Percentiles rank a stretch among this genome's conserved stretches.
These are phyloP conservation scores for Pelagia noctiluca DNA, from an alignment of 30 jellyfish, hydroid and myxozoan genomes.

Conservation along the genomic window DNA sequence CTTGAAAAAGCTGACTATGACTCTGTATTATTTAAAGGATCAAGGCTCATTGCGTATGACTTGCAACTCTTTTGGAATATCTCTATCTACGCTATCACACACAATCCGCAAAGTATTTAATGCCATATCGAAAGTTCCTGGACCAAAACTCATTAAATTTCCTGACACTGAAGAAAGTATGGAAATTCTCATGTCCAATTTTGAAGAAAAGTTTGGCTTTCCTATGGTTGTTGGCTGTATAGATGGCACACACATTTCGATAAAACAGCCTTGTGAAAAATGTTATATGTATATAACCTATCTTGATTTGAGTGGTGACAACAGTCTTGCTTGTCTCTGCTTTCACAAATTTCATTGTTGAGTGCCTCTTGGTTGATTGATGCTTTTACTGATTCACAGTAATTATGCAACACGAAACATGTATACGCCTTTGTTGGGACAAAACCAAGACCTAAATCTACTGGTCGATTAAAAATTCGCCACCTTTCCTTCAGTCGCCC, in stretches of 20 bases:
- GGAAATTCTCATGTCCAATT: conserved; percentile 67
- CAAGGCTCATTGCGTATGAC: conserved; percentile 47
- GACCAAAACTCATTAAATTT: background rate
- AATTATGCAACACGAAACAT: conserved; percentile 79
- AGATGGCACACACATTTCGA: no score
- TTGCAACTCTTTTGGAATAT: conserved; percentile 5
- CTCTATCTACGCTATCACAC: conserved; percentile 38
- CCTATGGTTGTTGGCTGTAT: conserved; percentile 16
- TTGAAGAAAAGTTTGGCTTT: conserved; percentile 35
- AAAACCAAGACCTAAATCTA: no score
- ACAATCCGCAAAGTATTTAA: conserved; percentile 33
- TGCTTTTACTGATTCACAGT: conserved; percentile 52
- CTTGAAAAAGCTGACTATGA: background rate
- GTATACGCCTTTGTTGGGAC: conserved; percentile 47
- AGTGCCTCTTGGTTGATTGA: conserved; percentile 20
- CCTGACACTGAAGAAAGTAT: background rate
- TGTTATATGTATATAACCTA: background rate
- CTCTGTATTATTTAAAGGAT: conserved; percentile 17
- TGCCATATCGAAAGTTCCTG: background rate
- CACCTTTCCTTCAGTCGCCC: no score
- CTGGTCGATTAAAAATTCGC: no score
- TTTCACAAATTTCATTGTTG: conserved; percentile 8
- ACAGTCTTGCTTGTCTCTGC: conserved; percentile 1
- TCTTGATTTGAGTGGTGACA: conserved; percentile 12
- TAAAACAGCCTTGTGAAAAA: no score